Evolutionary conservation across 2,888 invertebrate species (phyloP), one percentile per base, ranked within the genome.

Genomic region (Caprella mutica): DNA sequence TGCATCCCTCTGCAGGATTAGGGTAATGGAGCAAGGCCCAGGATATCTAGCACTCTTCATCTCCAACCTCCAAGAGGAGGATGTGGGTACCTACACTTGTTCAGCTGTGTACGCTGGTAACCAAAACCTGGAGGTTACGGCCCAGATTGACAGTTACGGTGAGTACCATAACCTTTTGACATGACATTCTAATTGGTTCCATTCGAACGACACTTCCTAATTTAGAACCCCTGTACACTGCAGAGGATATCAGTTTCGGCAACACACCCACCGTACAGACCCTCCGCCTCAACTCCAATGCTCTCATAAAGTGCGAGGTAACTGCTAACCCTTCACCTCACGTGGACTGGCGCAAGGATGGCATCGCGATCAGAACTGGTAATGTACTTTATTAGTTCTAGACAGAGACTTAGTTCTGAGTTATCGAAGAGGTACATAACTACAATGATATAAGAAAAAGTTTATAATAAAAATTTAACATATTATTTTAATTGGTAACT

Each of bases 271-370:
- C 78, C 69, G 82, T 84, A 69, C 91, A 92, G 72, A 85, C 80
- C 69, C 86, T 90, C 1, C 83, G 83, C 24, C 78, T 85, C 55
- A 84, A 85, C 27, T 77, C 79, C 66, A 82, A 86, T 68, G 86
- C 81, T 70, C 80, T 80, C 71, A 81, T 92, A 19, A 82, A 81
- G 74, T 92, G 92, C 70, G 81, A 84, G 72, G 91, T 91, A 0
- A 81, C 81, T 59, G 90, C 91, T 0, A 83, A 84, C 71, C 91
- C 91, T 12, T 77, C 85, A 30, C 89, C 91, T 0, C 79, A 81
- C n/a, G 82, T 91, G 12, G 85, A 86, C 71, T 91, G 91, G 89
- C 78, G 84, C 65, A 84, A 84, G 72, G 83, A 88, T 71, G 84
- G 83, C 14, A 19, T 38, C 1, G 53, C 53, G 0, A 17, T 64